Conservation (phyloP, 1,140 invertebrate species). For the Hydropsyche tenuis region DNA sequence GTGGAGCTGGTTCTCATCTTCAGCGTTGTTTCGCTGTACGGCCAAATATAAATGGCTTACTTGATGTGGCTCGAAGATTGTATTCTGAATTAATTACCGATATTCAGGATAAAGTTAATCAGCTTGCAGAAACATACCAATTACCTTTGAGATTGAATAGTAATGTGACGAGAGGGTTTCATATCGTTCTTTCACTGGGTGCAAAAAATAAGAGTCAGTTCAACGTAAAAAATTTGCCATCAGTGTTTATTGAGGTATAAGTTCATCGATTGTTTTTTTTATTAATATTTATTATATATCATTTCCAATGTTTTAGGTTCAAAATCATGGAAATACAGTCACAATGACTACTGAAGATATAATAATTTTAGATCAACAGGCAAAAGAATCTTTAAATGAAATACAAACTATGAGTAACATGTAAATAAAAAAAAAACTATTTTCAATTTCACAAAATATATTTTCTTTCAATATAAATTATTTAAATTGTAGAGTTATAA, state of each 20-base stretch:
- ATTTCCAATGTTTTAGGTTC: conserved; percentile 62
- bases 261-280: neutral
- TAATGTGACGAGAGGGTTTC: conserved; percentile 75
- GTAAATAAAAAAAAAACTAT: conserved; percentile 61
- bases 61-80: conserved; percentile 77
- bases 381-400: conserved; percentile 76
- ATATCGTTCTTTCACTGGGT: conserved; percentile 69
- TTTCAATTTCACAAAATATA: neutral
- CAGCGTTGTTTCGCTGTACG: conserved; percentile 88
- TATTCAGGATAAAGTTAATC: conserved; percentile 71
- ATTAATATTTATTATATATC: neutral
- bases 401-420: conserved; percentile 81
- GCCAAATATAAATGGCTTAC: conserved; percentile 71
- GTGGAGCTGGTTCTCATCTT: conserved; percentile 72
- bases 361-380: conserved; percentile 71
- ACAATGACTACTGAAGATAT: conserved; percentile 82
- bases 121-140: conserved; percentile 69
- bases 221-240: conserved; percentile 66
- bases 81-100: conserved; percentile 82
- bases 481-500: conserved; percentile 64
- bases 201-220: conserved; percentile 59
- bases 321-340: conserved; percentile 66
- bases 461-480: conserved; percentile 1
- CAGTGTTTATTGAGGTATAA: conserved; percentile 71
- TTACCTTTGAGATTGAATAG: conserved; percentile 72